Base-by-base conservation (phyloP, 2,797 vertebrate genomes). In the Karalla daura region DNA sequence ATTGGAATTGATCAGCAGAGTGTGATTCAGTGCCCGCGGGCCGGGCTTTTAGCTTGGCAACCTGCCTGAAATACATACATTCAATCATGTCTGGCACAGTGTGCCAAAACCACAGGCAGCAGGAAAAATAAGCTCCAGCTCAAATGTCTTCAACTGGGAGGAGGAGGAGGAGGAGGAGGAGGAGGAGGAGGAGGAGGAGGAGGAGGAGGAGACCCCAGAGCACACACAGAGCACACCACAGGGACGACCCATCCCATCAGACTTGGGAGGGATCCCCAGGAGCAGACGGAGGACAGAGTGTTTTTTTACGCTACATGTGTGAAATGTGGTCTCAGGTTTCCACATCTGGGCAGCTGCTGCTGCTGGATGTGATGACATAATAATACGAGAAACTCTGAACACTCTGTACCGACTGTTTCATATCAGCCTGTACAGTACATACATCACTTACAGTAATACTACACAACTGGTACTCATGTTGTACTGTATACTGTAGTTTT, bases 11-110 rank as follows among this genome's bases (percentile, higher is more conserved):
- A 62, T 52, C 20, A 28, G 70, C 11, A 23, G 47, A 46, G 20
- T 49, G 44, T 23, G 41, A 53, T 35, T 53, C 41, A 43, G 35
- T n/a, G n/a, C 45, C 37, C 44, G 3, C 0, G 36, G 21, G 32
- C 4, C 21, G 1, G 5, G n/a, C 49, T 35, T 51, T 58, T 23
- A 33, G 7, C 35, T 32, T 58, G 59, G 64, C 43, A 9, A 4
- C 27, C 39, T 32, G 44, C 60, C 61, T 52, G 37, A 50, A 35
- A 41, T 64, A 35, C 28, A 60, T 54, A 44, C 6, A 24, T 51
- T 45, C 60, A 70, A 41, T 70, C 50, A 52, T 18, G 3, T 41
- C 43, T 7, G 17, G 50, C 33, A 10, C 49, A 11, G 20, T 6
- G 15, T 6, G 51, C 24, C 62, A 68, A 55, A 56, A 23, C 18